These are phyloP conservation scores for Stomatorhinus walkeri DNA, from an alignment of 2,797 vertebrate species.

Conservation along the genomic window DNA sequence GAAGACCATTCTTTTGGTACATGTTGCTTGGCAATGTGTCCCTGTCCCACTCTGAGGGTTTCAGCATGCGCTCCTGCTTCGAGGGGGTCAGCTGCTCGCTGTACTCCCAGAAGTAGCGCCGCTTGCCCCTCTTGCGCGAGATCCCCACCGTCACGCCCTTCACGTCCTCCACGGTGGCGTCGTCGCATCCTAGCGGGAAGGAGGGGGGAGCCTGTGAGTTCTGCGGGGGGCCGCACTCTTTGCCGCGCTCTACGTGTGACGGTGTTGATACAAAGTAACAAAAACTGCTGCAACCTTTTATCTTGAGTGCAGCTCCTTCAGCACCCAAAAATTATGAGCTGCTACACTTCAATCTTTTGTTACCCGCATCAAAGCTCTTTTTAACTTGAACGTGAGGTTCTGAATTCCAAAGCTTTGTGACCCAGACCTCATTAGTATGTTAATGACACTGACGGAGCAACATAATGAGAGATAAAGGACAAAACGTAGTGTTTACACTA, in stretches of 20 bases:
- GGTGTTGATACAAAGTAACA: neutral
- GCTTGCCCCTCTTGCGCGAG: constrained; percentile 87
- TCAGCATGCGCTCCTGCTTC: constrained; percentile 89
- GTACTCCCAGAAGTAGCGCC: constrained; percentile 98
- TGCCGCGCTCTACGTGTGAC: neutral
- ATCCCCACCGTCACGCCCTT: constrained; percentile 85
- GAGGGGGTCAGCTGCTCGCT: constrained; percentile 87
- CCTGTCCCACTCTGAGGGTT: constrained; percentile 89
- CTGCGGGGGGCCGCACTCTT: neutral
- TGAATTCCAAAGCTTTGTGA: neutral
- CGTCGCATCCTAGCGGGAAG: constrained; percentile 75
- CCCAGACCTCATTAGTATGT: neutral
- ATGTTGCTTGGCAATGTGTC: constrained; percentile 96
- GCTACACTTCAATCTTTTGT: neutral
- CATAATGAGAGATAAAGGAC: neutral
- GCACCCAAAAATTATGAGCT: neutral
- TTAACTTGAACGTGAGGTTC: neutral
- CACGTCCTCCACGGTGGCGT: constrained; percentile 84
- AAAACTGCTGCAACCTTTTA: neutral
- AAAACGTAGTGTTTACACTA: neutral
- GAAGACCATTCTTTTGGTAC: constrained; percentile 95
- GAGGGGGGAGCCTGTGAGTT: neutral
- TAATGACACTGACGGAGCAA: neutral
- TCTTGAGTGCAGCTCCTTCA: neutral
- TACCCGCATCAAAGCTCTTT: neutral